Evolutionary conservation across 2,888 invertebrate genomes (phyloP).

Genomic region (Syrphus vitripennis): DNA sequence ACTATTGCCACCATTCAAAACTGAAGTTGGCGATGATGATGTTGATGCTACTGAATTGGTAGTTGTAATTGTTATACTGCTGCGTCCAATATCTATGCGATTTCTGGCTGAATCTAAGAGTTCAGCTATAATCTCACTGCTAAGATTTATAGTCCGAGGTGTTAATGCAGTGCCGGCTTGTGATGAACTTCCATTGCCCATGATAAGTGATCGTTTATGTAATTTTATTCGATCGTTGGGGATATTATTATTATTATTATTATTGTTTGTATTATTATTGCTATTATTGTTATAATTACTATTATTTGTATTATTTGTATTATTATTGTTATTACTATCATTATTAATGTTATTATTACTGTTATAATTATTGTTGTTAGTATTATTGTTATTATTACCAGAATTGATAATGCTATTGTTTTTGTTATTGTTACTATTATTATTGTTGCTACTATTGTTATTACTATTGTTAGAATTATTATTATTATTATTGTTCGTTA

Average conservation of each 20-base stretch:
- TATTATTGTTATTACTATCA: conserved; percentile 3
- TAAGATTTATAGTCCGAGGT: conserved; percentile 36
- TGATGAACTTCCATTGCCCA: conserved; percentile 33
- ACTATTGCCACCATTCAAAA: conserved; percentile 13
- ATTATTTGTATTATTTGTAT: conserved; percentile 4
- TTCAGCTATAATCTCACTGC: conserved; percentile 52
- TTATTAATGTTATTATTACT: conserved; percentile 1
- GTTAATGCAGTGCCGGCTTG: not conserved
- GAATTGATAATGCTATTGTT: not conserved
- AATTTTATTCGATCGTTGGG: conserved; percentile 47
- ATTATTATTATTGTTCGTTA: conserved; percentile 12
- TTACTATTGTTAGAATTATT: not conserved
- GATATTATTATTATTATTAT: not conserved
- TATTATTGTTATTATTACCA: not conserved
- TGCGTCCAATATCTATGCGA: conserved; percentile 26
- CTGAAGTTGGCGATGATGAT: conserved; percentile 9
- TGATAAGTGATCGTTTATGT: conserved; percentile 59
- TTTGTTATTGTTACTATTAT: conserved; percentile 2
- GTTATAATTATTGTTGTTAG: conserved; percentile 6
- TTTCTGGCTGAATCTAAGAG: conserved; percentile 38
- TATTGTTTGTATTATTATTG: not conserved
- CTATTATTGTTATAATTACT: not conserved
- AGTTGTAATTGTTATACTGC: conserved; percentile 16
- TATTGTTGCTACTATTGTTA: not conserved
- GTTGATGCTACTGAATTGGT: not conserved